These are phyloP conservation scores for Myotis findleyi DNA, from an alignment of 2,797 vertebrate species.

Conservation along the genomic window DNA sequence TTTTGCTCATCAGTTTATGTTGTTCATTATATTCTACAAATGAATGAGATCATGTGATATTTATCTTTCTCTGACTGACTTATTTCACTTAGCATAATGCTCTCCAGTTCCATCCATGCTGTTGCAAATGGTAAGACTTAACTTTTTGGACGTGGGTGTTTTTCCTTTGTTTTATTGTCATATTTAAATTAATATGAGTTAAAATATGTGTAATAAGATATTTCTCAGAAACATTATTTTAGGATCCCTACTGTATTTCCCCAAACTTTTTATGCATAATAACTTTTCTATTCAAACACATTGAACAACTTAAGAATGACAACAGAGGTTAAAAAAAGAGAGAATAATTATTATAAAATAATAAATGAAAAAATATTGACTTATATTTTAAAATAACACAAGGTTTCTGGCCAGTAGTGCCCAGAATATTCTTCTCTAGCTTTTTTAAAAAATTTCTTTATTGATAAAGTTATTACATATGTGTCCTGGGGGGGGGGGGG, in stretches of 20 bases:
- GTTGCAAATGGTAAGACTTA: too few relatives aligned
- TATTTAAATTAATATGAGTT: neutral
- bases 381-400: neutral
- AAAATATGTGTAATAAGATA: neutral
- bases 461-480: too few relatives aligned
- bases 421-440: neutral
- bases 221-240: neutral
- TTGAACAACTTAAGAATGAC: neutral
- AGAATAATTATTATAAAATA: neutral
- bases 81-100: too few relatives aligned
- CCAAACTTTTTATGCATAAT: neutral
- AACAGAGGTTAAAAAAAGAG: neutral
- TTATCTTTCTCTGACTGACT: too few relatives aligned
- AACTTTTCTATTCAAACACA: neutral
- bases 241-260: neutral
- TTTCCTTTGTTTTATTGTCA: neutral
- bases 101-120: too few relatives aligned
- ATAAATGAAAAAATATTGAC: neutral
- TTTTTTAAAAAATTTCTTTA: neutral
- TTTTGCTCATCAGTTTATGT: too few relatives aligned
- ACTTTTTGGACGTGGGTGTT: neutral
- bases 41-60: too few relatives aligned
- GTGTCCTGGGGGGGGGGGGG: too few relatives aligned
- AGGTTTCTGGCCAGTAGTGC: neutral
- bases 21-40: too few relatives aligned